Evolutionary conservation across 2,113 vertebrate genomes (phyloP).

Genomic region (Aramus guarauna): DNA sequence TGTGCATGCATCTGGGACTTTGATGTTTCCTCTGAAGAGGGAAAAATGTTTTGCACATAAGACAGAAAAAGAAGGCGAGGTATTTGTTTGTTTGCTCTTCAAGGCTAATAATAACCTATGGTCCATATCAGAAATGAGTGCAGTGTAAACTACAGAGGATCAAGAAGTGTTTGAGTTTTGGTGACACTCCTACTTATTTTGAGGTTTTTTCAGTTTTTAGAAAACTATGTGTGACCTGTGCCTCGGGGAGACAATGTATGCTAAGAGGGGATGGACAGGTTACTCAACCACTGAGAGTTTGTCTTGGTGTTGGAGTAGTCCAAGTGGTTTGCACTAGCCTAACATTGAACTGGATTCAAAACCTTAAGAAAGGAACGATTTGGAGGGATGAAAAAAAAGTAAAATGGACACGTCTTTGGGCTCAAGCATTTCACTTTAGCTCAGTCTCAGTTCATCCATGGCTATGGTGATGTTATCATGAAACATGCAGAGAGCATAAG

Average conservation of each 20-base stretch:
- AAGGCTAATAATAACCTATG: neutral
- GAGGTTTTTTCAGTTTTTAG: neutral
- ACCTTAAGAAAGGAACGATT: neutral
- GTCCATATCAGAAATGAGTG: neutral
- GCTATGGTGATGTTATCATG: fast-evolving
- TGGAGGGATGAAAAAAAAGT: neutral
- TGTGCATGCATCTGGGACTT: neutral
- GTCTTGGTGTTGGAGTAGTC: neutral
- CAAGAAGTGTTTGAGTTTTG: neutral
- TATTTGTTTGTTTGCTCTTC: neutral
- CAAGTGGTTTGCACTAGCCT: neutral
- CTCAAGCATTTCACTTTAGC: neutral
- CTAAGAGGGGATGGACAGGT: fast-evolving
- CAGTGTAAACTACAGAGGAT: neutral
- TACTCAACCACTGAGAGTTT: fast-evolving
- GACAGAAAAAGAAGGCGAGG: neutral
- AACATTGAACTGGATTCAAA: neutral
- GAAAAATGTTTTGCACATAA: neutral
- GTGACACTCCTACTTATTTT: neutral
- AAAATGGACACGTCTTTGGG: neutral
- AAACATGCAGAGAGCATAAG: neutral
- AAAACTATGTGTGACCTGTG: neutral
- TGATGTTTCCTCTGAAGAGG: neutral
- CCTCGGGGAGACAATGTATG: fast-evolving
- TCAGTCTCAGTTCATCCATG: neutral